phyloP scores from a whole-genome alignment of 2,888 invertebrate species.

The Sycophila texana region DNA sequence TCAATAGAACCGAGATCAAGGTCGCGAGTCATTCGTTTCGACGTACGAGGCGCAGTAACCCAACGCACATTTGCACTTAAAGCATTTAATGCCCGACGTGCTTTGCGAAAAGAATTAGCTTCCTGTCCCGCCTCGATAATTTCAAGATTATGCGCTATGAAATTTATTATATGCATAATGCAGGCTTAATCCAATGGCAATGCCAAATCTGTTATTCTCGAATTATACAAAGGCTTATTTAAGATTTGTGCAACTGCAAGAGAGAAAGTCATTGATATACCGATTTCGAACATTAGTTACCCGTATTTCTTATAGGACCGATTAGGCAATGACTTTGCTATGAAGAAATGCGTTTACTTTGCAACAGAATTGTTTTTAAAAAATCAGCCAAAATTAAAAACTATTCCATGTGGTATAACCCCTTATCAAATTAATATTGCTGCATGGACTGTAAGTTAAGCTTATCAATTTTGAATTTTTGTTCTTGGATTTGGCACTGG shows the following conservation, averaged over 20 bases:
- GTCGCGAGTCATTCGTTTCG: slow-evolving; percentile 57
- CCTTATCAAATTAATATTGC: no score
- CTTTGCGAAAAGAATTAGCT: neutral
- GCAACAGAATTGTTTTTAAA: no score
- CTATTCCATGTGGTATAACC: no score
- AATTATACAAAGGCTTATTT: no score
- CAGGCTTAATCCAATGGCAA: no score
- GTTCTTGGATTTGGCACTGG: slow-evolving; percentile 60
- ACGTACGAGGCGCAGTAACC: slow-evolving; percentile 44
- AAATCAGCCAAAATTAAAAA: no score
- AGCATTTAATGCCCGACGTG: slow-evolving; percentile 12
- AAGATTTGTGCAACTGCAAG: neutral
- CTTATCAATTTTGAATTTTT: neutral
- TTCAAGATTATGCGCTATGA: no score
- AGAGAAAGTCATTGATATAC: neutral
- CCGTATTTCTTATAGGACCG: slow-evolving; percentile 65
- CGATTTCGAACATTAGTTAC: slow-evolving; percentile 50
- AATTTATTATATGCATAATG: no score
- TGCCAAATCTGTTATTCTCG: no score
- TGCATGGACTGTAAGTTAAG: no score
- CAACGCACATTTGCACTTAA: neutral
- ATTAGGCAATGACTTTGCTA: slow-evolving; percentile 68
- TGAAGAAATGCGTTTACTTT: slow-evolving; percentile 63
- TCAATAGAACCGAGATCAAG: slow-evolving; percentile 63
- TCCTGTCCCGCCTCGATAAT: no score